Evolutionary conservation across 1,140 invertebrate species (phyloP).

Genomic region (Atta texana): DNA sequence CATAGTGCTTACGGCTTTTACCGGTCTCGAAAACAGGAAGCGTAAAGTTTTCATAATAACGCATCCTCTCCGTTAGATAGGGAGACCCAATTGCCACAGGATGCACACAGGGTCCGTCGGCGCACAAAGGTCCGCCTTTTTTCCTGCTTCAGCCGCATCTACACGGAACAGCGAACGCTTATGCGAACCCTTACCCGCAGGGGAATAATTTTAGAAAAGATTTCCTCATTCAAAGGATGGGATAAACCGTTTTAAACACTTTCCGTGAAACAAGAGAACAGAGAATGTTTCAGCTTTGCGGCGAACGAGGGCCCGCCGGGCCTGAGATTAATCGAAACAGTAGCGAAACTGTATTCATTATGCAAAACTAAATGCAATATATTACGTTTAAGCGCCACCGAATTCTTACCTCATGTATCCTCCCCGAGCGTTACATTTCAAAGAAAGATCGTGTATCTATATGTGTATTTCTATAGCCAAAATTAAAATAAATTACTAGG

Average conservation of each 20-base stretch:
- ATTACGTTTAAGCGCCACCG: conserved; percentile 34
- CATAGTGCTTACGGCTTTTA: conserved; percentile 48
- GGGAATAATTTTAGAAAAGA: conserved; percentile 77
- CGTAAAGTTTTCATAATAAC: conserved; percentile 78
- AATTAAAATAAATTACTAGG: neutral
- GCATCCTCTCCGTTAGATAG: conserved; percentile 73
- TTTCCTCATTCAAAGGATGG: conserved; percentile 71
- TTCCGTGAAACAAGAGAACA: conserved; percentile 53
- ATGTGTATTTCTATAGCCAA: conserved; percentile 5
- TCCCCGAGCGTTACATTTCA: neutral
- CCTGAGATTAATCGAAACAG: conserved; percentile 51
- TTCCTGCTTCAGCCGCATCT: conserved; percentile 73
- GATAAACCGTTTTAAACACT: conserved; percentile 71
- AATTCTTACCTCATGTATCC: conserved; percentile 3
- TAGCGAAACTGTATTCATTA: conserved; percentile 43
- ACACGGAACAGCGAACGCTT: conserved; percentile 73
- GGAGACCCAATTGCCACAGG: conserved; percentile 76
- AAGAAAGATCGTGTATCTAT: neutral
- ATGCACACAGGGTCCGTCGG: conserved; percentile 73
- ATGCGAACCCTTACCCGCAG: conserved; percentile 66
- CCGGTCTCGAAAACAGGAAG: conserved; percentile 73
- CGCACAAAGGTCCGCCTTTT: conserved; percentile 73
- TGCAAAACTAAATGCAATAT: conserved; percentile 49
- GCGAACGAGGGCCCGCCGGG: neutral
- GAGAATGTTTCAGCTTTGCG: conserved; percentile 34